Conservation (phyloP, 2,113 vertebrate species). For the Cyanoliseus patagonus region DNA sequence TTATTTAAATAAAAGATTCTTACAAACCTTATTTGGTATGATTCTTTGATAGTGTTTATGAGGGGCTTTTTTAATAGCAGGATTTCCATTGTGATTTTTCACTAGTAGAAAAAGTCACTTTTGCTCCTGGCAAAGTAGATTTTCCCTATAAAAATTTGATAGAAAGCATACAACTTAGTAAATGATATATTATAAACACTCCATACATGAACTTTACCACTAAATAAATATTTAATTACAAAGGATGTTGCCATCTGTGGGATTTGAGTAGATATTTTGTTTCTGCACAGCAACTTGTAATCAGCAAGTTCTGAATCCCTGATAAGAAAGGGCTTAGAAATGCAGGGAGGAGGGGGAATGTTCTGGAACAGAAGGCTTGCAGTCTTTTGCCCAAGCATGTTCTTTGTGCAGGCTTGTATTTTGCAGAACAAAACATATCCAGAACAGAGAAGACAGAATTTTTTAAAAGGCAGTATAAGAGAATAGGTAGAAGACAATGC, state of each 20-base stretch:
- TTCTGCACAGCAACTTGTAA: background rate
- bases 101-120: constrained; percentile 31
- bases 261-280: background rate
- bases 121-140: constrained; percentile 32
- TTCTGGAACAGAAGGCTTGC: background rate
- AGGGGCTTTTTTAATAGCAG: constrained; percentile 56
- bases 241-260: background rate
- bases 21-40: constrained; percentile 79
- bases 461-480: background rate
- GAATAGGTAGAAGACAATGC: background rate
- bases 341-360: background rate
- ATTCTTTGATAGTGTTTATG: constrained; percentile 74
- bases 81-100: constrained; percentile 75
- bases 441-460: background rate
- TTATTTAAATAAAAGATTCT: constrained; percentile 81
- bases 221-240: constrained; percentile 21
- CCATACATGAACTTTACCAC: background rate
- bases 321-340: constrained; percentile 1
- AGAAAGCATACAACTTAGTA: constrained; percentile 36
- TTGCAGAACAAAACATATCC: background rate
- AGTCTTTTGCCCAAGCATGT: background rate
- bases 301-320: background rate
- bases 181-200: background rate
- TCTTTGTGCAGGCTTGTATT: background rate
- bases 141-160: constrained; percentile 57